phyloP scores from a whole-genome alignment of 2,888 invertebrate genomes.

The Alviniconcha strummeri region DNA sequence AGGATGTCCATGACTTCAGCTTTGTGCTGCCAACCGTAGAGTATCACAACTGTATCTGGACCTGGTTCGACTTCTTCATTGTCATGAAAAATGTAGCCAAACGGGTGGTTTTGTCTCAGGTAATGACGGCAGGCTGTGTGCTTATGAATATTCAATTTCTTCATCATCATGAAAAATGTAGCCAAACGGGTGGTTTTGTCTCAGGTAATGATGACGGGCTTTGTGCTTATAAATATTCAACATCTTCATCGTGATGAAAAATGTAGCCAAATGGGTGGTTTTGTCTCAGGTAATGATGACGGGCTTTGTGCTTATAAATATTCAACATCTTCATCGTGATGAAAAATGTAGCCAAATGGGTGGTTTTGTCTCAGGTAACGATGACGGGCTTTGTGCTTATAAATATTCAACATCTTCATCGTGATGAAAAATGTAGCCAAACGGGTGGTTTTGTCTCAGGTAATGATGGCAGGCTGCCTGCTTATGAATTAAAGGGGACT shows the following conservation, averaged over 20 bases:
- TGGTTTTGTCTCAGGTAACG: conserved; percentile 84
- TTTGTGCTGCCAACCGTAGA: conserved; percentile 96
- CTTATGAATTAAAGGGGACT: too few relatives aligned
- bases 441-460: conserved; percentile 88
- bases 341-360: conserved; percentile 93
- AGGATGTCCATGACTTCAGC: conserved; percentile 95
- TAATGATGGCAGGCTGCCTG: conserved; percentile 54
- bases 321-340: conserved; percentile 90
- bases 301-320: background rate
- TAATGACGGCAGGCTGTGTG: conserved; percentile 54
- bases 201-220: conserved; percentile 76
- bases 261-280: conserved; percentile 90
- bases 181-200: conserved; percentile 90
- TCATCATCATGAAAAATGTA: conserved; percentile 95
- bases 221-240: conserved; percentile 70
- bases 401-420: conserved; percentile 82
- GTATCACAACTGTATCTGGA: conserved; percentile 99
- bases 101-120: conserved; percentile 88
- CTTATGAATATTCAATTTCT: conserved; percentile 77
- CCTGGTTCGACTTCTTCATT: conserved; percentile 96
- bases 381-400: background rate
- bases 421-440: conserved; percentile 96
- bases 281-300: conserved; percentile 81
- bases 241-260: conserved; percentile 94
- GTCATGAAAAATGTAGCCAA: conserved; percentile 96